A percentile compares a stretch with the other conserved stretches of the same genome.
These are phyloP conservation scores for Clunio marinus DNA, from an alignment of 2,888 invertebrate species.

Conservation along the genomic window DNA sequence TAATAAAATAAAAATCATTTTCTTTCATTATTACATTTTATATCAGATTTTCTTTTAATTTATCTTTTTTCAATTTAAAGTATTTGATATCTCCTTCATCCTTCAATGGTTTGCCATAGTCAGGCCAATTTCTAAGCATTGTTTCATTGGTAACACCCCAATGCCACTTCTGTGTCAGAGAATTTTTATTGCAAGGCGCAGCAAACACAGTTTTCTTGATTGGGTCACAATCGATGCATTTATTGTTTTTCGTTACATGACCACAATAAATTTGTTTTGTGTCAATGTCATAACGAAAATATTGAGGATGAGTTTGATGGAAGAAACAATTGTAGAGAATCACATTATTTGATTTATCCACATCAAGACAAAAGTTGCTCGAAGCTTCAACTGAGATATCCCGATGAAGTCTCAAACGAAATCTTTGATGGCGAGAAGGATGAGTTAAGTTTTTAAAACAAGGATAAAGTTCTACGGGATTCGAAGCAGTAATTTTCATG, in stretches of 20 bases:
- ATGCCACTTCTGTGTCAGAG: neutral
- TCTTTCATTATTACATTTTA: too few relatives aligned
- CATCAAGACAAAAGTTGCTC: neutral
- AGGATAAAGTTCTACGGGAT: conserved; percentile 44
- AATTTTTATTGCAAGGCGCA: neutral
- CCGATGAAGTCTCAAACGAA: neutral
- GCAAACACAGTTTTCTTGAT: neutral
- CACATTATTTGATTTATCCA: neutral
- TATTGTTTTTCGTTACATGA: neutral
- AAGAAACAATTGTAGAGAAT: neutral
- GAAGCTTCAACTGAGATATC: neutral
- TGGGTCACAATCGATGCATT: neutral
- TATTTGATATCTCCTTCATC: too few relatives aligned
- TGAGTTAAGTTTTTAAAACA: conserved; percentile 41
- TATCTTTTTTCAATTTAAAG: too few relatives aligned
- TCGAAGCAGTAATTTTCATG: conserved; percentile 48
- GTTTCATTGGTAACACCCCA: conserved; percentile 6
- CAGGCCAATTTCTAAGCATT: neutral
- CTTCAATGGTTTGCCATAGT: neutral
- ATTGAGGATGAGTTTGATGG: conserved; percentile 1
- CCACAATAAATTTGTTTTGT: conserved; percentile 8
- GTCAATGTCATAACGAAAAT: conserved; percentile 13
- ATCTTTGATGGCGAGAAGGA: neutral
- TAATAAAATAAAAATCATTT: too few relatives aligned
- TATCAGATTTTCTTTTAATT: too few relatives aligned